phyloP scores from a whole-genome alignment of 2,888 invertebrate species.

The Nomada lathburiana region DNA sequence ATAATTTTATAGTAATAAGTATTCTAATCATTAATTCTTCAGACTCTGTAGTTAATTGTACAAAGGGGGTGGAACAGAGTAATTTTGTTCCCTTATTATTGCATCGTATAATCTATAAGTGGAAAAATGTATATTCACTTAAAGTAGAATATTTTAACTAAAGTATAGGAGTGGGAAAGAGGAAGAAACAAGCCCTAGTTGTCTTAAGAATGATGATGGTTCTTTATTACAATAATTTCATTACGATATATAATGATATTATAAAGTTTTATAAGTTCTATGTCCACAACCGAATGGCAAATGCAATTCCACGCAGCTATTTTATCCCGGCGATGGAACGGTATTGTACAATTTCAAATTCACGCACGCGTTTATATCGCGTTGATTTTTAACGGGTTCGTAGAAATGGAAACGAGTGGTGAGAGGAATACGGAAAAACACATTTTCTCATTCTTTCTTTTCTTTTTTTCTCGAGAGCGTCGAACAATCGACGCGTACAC shows the following conservation, averaged over 20 bases:
- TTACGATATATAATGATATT: conserved; percentile 81
- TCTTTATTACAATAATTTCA: conserved; percentile 82
- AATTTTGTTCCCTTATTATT: too few species aligned
- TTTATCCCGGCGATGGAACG: conserved; percentile 65
- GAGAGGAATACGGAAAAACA: conserved; percentile 32
- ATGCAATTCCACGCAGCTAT: conserved; percentile 70
- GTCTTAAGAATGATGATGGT: conserved; percentile 64
- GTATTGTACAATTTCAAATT: conserved; percentile 72
- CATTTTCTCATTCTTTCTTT: conserved; percentile 30
- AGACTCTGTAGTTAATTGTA: too few species aligned
- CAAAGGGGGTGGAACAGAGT: too few species aligned
- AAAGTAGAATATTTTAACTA: background rate
- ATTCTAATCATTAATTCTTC: background rate
- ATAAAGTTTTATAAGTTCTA: conserved; percentile 82
- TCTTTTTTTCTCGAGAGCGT: conserved; percentile 5
- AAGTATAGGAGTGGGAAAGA: background rate
- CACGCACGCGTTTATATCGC: conserved; percentile 37
- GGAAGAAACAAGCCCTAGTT: background rate
- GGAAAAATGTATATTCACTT: background rate
- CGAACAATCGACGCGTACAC: conserved; percentile 25
- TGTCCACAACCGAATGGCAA: conserved; percentile 81
- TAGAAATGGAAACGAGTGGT: conserved; percentile 10
- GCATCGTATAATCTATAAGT: too few species aligned
- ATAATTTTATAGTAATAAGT: background rate
- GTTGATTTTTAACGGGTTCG: conserved; percentile 41